Base-by-base conservation (phyloP, 2,888 invertebrate genomes). In the Antheraea assamensis region DNA sequence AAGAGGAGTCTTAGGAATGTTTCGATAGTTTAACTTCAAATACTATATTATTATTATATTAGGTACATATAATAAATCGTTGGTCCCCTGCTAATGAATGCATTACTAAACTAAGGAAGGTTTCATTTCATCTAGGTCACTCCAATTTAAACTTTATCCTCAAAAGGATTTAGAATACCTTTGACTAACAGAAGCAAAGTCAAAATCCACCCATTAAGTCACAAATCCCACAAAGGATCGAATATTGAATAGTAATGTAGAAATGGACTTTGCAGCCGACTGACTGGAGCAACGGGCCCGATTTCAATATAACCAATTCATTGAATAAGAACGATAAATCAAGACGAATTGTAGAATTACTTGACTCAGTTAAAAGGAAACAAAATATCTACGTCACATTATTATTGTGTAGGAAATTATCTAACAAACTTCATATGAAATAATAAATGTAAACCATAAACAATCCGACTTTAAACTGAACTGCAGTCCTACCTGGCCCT, bases 211-310 rank as follows among this genome's bases (percentile, higher is more conserved):
- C 31, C 31, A 19, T 66, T 7, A 8, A 66, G 35, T 31, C 30
- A 30, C 49, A 73, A 72, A 31, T 68, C 58, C 10, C 66, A 66
- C 61, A 75, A 72, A 31, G 71, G 58, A 73, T 76, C 77, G 77
- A 78, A 78, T 77, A 79, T 75, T 79, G 75, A 77, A 77, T 71
- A 74, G 75, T 64, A 52, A 68, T 52, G 71, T 72, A 27, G 42
- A 47, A 61, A 30, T 42, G 70, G 42, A 35, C 52, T 49, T 70
- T 73, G n/a, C 55, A 58, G 64, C 64, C 66, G 71, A 49, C 58
- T 64, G 49, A 70, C 55, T 70, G 27, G 27, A 61, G 61, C n/a
- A 71, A 75, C 74, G 76, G 8, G 19, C 21, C 8, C 19, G 66
- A 35, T 75, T 74, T 73, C 76, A 78, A 78, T 76, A 72, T 72